Percentiles rank a stretch among this genome's conserved stretches.
These are phyloP conservation scores for Julus scandinavius DNA, from an alignment of 2,888 invertebrate genomes.

Conservation along the genomic window DNA sequence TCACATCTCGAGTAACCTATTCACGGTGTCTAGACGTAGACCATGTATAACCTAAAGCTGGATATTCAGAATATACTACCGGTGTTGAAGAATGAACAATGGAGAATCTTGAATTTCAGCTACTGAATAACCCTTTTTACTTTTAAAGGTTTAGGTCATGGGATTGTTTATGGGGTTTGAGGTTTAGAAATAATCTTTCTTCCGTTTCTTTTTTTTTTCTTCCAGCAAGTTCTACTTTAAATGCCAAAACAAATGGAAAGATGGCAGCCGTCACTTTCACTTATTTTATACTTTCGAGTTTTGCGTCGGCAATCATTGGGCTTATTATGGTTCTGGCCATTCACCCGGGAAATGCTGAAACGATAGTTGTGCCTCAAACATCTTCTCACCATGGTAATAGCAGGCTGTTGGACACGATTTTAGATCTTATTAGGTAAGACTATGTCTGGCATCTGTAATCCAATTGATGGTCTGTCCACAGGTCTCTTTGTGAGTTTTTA, in stretches of 20 bases:
- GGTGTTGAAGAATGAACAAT: neutral
- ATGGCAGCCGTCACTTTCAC: slow-evolving; percentile 83
- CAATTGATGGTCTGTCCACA: neutral
- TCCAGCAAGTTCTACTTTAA: slow-evolving; percentile 83
- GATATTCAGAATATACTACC: neutral
- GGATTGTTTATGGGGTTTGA: neutral
- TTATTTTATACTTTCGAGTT: slow-evolving; percentile 83
- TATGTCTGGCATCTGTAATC: neutral
- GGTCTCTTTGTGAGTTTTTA: neutral
- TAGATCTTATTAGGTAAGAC: slow-evolving; percentile 86
- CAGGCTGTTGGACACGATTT: slow-evolving; percentile 84
- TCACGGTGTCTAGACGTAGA: neutral
- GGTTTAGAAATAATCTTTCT: neutral
- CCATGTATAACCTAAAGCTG: neutral
- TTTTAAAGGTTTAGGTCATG: neutral
- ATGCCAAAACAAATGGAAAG: slow-evolving; percentile 86
- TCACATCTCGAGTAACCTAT: neutral
- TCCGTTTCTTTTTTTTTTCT: slow-evolving; percentile 16
- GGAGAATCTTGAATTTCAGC: neutral
- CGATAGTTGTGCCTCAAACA: slow-evolving; percentile 68
- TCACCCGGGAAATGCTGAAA: slow-evolving; percentile 79
- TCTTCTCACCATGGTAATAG: slow-evolving; percentile 64
- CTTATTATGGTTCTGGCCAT: slow-evolving; percentile 77
- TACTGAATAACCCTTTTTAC: neutral
- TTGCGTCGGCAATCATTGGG: slow-evolving; percentile 83